Evolutionary conservation across 2,113 vertebrate species (phyloP).

Genomic region (Elephantulus edwardii): DNA sequence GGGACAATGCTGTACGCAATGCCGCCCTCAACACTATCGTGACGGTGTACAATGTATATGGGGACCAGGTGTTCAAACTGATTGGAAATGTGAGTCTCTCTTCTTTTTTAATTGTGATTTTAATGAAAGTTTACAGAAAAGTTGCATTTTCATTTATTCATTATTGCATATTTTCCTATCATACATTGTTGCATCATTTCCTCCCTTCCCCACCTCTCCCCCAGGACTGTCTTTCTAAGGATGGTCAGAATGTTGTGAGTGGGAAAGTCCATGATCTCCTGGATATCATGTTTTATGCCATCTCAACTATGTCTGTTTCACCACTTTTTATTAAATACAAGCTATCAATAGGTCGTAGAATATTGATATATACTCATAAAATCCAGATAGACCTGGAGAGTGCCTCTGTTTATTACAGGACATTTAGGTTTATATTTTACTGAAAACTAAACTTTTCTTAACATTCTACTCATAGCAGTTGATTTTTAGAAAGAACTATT

Average conservation of each 20-base stretch:
- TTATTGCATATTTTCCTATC: no score
- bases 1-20: conserved; percentile 96
- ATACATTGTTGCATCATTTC: no score
- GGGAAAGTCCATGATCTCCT: background rate
- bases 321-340: conserved; percentile 21
- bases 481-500: conserved; percentile 39
- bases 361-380: no score
- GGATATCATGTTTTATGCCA: background rate
- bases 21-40: conserved; percentile 98
- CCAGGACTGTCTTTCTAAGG: background rate
- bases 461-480: conserved; percentile 5
- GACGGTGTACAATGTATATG: conserved; percentile 94
- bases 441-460: conserved; percentile 21
- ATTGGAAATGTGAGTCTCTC: conserved; percentile 94
- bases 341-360: background rate
- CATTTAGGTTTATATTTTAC: background rate
- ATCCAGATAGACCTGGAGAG: background rate
- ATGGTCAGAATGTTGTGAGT: background rate
- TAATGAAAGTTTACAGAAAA: no score
- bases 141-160: no score
- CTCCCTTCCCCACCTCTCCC: no score
- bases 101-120: no score
- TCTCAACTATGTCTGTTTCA: conserved; percentile 2
- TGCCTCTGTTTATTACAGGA: background rate
- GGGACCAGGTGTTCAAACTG: conserved; percentile 98